Percentiles rank a stretch among this genome's conserved stretches.
Conservation (phyloP, 2,113 vertebrate genomes). For the Microcebus murinus region DNA sequence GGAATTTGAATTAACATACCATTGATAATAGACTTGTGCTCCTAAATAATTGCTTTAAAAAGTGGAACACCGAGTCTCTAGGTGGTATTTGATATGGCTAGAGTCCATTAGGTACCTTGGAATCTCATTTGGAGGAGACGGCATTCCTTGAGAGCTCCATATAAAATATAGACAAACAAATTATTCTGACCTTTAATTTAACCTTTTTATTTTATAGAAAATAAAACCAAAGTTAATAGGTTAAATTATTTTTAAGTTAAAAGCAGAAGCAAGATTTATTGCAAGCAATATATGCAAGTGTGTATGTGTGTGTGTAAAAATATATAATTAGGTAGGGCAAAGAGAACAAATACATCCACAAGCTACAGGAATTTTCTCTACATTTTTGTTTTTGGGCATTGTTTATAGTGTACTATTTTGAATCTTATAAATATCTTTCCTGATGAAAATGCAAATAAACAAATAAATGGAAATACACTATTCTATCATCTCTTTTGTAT, state of each 20-base stretch:
- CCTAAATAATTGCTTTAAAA: not conserved
- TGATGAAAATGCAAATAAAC: constrained; percentile 13
- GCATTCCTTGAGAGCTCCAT: not conserved
- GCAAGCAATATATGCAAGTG: no score
- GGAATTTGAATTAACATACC: not conserved
- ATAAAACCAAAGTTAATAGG: not conserved
- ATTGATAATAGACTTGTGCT: not conserved
- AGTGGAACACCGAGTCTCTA: not conserved
- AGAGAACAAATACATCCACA: not conserved
- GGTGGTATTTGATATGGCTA: not conserved
- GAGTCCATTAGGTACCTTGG: not conserved
- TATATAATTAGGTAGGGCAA: not conserved
- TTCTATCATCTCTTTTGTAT: not conserved
- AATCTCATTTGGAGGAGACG: not conserved
- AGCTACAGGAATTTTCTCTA: not conserved
- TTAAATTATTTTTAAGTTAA: not conserved
- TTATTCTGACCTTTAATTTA: not conserved
- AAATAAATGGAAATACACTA: not conserved
- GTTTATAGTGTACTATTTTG: not conserved
- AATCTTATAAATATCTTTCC: not conserved
- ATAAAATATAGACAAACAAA: not conserved
- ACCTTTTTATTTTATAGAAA: not conserved
- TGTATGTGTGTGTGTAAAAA: not conserved
- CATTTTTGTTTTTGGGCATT: not conserved
- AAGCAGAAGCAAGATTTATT: not conserved